Base-by-base conservation (phyloP, 2,888 invertebrate genomes). In the Cataglyphis albicans region DNA sequence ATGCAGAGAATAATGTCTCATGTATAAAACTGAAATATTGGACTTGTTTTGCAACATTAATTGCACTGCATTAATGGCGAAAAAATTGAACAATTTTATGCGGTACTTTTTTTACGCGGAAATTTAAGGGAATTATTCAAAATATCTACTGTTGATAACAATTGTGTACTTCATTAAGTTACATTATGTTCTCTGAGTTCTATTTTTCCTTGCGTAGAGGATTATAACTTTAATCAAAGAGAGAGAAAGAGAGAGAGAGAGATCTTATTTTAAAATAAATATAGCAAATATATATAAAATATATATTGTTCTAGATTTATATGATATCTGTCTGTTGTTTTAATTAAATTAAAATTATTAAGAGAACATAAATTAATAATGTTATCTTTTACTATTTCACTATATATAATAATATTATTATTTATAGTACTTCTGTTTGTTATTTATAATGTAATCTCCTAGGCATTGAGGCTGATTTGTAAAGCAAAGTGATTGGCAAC, bases 11-110 rank as follows among this genome's bases (percentile, higher is more conserved):
- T 78, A 68, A 78, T 57, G 57, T 68, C 3, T 5, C 7, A 3
- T 3, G 52, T 57, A 61, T 72, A 80, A 80, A 80, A 44, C 59
- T 80, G 72, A 72, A 44, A 61, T 80, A 61, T 80, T 72, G 44
- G 35, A 80, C 59, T 72, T 72, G 72, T 21, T 44, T 21, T 21
- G 21, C 21, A 6, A 68, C 12, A n/a, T 41, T 57, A 21, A 7
- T 21, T 18, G 6, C 1, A 21, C 18, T 78, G 78, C 9, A 57
- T 7, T 67, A 57, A 57, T 41, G 29, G 15, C 57, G 21, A 59
- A 70, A 25, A 78, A 48, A 41, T 78, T 78, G 10, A n/a, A 21
- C 32, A 32, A 70, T 10, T 57, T 1, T 32, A 52, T 18, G 21
- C 41, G 15, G 18, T 63, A 6, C 12, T 41, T 41, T 57, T 44